Evolutionary conservation across 2,113 vertebrate genomes (phyloP).

Genomic region (Pipa parva): DNA sequence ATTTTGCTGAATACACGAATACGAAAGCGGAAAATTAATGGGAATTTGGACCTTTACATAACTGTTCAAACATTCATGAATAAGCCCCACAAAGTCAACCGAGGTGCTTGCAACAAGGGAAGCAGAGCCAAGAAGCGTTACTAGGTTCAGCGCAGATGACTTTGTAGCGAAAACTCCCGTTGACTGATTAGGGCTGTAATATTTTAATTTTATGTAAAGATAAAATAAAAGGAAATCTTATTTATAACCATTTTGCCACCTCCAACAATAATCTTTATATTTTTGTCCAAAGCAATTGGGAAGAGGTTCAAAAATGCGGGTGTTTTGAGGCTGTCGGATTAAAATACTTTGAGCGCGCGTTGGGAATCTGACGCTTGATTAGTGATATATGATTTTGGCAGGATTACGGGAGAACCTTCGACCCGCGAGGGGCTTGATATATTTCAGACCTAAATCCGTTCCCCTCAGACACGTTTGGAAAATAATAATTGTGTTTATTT

Average conservation of each 20-base stretch:
- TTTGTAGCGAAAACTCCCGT: no score
- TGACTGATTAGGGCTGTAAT: background rate
- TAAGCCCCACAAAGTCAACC: no score
- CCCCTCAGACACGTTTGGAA: conserved; percentile 13
- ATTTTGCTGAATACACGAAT: no score
- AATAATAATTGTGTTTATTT: conserved; percentile 24
- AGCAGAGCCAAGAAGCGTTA: no score
- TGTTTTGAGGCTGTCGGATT: background rate
- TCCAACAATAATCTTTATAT: background rate
- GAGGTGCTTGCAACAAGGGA: no score
- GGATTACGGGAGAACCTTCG: background rate
- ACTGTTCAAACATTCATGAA: no score
- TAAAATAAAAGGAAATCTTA: background rate
- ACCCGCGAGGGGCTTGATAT: background rate
- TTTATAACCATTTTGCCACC: background rate
- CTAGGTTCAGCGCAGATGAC: no score
- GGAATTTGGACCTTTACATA: no score
- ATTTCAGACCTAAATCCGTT: conserved; percentile 12
- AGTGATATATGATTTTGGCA: conserved; percentile 15
- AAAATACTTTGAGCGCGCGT: no score
- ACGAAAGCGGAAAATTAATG: no score
- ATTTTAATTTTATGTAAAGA: background rate
- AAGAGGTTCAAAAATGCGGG: background rate
- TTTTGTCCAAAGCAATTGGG: background rate
- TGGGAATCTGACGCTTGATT: background rate